phyloP scores from a whole-genome alignment of 2,113 vertebrate genomes.

The Ia io region DNA sequence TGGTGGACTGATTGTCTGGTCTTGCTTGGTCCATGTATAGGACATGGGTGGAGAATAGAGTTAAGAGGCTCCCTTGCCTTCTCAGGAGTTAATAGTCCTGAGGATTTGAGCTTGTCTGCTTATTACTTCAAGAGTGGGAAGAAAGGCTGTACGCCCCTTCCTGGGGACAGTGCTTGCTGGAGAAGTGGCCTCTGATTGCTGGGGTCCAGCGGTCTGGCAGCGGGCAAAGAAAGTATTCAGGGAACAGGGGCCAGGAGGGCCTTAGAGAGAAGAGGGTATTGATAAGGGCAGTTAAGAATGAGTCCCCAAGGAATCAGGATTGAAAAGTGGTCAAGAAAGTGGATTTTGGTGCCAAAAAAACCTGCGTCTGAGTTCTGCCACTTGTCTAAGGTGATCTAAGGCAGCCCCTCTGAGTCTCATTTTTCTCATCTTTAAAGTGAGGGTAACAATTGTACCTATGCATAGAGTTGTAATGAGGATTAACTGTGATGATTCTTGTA shows the following conservation, averaged over 20 bases:
- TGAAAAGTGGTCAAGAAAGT: neutral
- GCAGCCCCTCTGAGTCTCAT: neutral
- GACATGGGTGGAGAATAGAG: neutral
- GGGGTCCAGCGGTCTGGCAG: neutral
- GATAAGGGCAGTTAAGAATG: neutral
- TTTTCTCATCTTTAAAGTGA: neutral
- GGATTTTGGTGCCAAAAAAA: neutral
- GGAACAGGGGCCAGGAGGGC: no score
- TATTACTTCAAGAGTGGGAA: neutral
- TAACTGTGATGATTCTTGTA: neutral
- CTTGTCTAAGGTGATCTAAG: neutral
- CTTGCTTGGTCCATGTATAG: neutral
- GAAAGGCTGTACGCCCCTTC: neutral
- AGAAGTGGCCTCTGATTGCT: neutral
- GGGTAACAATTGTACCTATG: neutral
- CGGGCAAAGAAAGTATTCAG: neutral
- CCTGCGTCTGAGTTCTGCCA: neutral
- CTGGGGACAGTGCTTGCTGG: neutral
- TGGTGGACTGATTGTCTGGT: no score
- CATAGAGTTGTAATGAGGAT: neutral
- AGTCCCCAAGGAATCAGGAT: neutral
- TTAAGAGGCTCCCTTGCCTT: neutral
- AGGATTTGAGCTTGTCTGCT: neutral
- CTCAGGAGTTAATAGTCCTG: neutral
- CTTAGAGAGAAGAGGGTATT: neutral